These are phyloP conservation scores for Therioaphis trifolii DNA, from an alignment of 2,888 invertebrate species.

Conservation along the genomic window DNA sequence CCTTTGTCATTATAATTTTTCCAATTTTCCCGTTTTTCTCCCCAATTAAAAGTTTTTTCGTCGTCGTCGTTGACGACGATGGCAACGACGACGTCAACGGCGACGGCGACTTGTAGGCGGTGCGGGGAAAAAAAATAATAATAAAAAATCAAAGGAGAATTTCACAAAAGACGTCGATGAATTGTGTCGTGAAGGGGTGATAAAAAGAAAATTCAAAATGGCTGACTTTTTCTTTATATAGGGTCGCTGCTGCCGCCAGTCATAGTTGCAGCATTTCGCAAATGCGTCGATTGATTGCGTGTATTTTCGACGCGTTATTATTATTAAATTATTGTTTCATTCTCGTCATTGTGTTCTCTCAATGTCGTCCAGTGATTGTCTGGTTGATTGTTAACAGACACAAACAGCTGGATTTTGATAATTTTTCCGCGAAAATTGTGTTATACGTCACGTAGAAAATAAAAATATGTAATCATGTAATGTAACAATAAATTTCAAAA, in stretches of 20 bases:
- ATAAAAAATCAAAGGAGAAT: constrained; percentile 52
- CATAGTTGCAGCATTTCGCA: constrained; percentile 35
- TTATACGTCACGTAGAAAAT: too few relatives aligned
- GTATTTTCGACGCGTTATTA: constrained; percentile 40
- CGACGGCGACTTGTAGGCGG: not conserved
- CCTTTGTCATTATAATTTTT: constrained; percentile 62
- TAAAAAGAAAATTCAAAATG: constrained; percentile 61
- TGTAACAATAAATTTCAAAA: too few relatives aligned
- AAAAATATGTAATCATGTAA: too few relatives aligned
- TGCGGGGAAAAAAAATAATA: constrained; percentile 23
- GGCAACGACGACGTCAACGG: not conserved
- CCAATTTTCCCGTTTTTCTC: constrained; percentile 63
- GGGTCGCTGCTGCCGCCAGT: constrained; percentile 20
- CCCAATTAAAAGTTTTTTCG: constrained; percentile 62
- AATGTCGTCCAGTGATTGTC: too few relatives aligned
- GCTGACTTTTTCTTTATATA: constrained; percentile 48
- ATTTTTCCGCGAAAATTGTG: too few relatives aligned
- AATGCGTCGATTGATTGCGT: constrained; percentile 47
- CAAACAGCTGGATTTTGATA: too few relatives aligned
- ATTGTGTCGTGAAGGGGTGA: constrained; percentile 44
- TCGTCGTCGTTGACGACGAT: not conserved
- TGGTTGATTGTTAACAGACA: too few relatives aligned
- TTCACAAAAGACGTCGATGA: constrained; percentile 59
- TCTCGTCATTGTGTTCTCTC: not conserved
- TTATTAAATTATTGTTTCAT: constrained; percentile 31